Evolutionary conservation across 2,113 vertebrate genomes (phyloP), one percentile per base, ranked within the genome.

Genomic region (Tringa solitaria): DNA sequence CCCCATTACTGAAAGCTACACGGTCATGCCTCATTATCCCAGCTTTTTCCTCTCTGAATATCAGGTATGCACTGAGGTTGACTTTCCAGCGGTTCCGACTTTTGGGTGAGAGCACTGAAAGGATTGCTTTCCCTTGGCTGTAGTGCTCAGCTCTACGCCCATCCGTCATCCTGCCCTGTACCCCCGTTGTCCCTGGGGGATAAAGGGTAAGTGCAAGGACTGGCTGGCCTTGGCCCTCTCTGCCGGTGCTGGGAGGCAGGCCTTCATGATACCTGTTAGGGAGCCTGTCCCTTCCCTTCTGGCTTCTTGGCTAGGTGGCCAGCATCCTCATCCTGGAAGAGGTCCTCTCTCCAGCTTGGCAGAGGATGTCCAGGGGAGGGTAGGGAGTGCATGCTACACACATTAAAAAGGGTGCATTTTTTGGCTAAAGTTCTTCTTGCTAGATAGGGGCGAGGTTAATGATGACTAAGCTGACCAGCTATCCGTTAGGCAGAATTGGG

Each of bases 101-200:
- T 60, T 61, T 43, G 33, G 4, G 13, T 35, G 30, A 75, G 70
- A 39, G 17, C 4, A 5, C 1, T 22, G 70, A 30, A 46, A 82
- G 24, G 43, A 22, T 85, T 89, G 60, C 19, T 26, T 14, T 53
- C 12, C 41, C 35, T 53, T 6, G 39, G 30, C 57, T 51, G 11
- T 20, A 12, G 14, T 3, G 20, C 45, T 90, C 33, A 41, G 67
- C 26, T 72, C 51, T 72, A 1, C 0, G 0, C 24, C 43, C 32
- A 46, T 24, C 24, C 0, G 0, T 45, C 4, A 3, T 35, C 23
- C 15, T 35, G 39, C 0, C 0, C 57, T 67, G 32, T 21, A 46
- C 6, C 19, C 72, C 4, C 1, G 2, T 56, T 39, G 30, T 54
- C 53, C 61, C 26, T 43, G 43, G 11, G 17, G 24, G 1, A 19